Percentiles rank a stretch among this genome's conserved stretches.
Conservation (phyloP, 2,888 invertebrate genomes). For the Acleris emargana region DNA sequence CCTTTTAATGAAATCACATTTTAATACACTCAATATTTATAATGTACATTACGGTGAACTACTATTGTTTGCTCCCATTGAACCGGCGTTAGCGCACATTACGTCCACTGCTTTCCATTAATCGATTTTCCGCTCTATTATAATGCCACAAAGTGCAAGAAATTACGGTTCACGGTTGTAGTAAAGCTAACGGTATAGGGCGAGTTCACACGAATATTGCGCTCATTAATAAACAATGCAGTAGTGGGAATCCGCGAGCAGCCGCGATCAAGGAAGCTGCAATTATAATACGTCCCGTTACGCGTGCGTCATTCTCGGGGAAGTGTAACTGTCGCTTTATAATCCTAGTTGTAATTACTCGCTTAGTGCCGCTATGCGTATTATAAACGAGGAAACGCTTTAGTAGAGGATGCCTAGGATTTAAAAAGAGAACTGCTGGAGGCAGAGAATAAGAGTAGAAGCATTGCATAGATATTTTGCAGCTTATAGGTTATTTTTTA, state of each 20-base stretch:
- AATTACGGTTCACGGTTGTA: slow-evolving; percentile 27
- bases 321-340: slow-evolving; percentile 22
- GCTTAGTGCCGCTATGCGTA: slow-evolving; percentile 1
- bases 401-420: neutral
- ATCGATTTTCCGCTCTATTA: slow-evolving; percentile 33
- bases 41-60: neutral
- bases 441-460: too few relatives aligned
- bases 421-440: neutral
- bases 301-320: slow-evolving; percentile 38
- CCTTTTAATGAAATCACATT: too few relatives aligned
- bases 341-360: slow-evolving; percentile 29
- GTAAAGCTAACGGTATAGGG: slow-evolving; percentile 39
- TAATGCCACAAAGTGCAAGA: slow-evolving; percentile 27
- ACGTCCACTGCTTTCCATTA: slow-evolving; percentile 25
- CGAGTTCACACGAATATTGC: slow-evolving; percentile 43
- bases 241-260: slow-evolving; percentile 60
- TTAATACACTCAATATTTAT: too few relatives aligned
- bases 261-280: slow-evolving; percentile 57
- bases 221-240: slow-evolving; percentile 58
- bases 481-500: too few relatives aligned
- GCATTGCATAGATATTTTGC: too few relatives aligned
- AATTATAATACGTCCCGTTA: slow-evolving; percentile 70
- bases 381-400: slow-evolving; percentile 19
- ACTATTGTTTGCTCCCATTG: slow-evolving; percentile 1
- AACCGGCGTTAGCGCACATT: slow-evolving; percentile 16